Evolutionary conservation across 2,797 vertebrate genomes (phyloP).

Genomic region (Silurus lanzhouensis): DNA sequence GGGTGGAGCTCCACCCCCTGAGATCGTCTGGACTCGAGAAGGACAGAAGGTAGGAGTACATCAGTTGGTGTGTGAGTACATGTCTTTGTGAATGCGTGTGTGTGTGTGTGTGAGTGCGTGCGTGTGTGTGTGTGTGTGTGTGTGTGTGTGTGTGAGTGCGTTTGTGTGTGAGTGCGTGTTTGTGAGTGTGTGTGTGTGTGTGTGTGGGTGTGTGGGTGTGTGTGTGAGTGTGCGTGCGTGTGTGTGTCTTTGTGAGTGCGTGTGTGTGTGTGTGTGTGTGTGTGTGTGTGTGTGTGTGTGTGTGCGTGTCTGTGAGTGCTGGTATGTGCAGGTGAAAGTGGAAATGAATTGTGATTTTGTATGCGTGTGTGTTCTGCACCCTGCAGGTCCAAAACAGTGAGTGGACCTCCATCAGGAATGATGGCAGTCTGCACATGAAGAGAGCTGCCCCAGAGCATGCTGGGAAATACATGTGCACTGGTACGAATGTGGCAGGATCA

Average conservation of each 20-base stretch:
- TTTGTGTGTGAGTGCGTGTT: background rate
- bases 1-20: conserved; percentile 83
- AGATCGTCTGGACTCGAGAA: conserved; percentile 82
- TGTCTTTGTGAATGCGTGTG: no score
- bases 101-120: no score
- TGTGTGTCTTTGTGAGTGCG: no score
- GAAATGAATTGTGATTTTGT: background rate
- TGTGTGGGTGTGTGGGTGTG: background rate
- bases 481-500: conserved; percentile 80
- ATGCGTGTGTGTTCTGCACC: background rate
- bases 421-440: conserved; percentile 85
- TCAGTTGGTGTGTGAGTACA: background rate
- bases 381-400: conserved; percentile 71
- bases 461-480: conserved; percentile 83
- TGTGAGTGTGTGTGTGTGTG: background rate
- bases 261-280: no score
- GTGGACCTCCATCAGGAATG: conserved; percentile 73
- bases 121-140: no score
- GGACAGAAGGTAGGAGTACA: conserved; percentile 72
- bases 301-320: background rate
- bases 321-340: background rate
- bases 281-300: no score
- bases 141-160: no score
- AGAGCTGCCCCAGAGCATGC: conserved; percentile 70
- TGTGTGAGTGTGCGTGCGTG: background rate